These are phyloP conservation scores for Leucophenga maculata DNA, from an alignment of 2,888 invertebrate species.

Conservation along the genomic window DNA sequence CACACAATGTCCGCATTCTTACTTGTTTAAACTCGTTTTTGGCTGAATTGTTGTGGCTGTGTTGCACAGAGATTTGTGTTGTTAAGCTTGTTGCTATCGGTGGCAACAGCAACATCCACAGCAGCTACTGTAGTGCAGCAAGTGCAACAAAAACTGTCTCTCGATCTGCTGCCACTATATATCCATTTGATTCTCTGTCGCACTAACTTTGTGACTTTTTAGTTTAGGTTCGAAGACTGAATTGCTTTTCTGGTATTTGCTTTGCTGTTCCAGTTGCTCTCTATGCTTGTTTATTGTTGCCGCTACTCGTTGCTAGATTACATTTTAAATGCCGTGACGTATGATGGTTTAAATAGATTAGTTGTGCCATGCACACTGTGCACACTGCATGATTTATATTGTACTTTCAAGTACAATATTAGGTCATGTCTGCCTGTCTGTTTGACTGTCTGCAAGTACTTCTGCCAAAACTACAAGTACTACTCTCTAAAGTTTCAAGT, in stretches of 20 bases:
- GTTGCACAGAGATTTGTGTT: constrained; percentile 18
- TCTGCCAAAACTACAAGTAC: too few species aligned
- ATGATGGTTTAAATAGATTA: constrained; percentile 51
- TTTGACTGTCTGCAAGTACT: too few species aligned
- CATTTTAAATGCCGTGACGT: constrained; percentile 31
- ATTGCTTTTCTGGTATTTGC: neutral
- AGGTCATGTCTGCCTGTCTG: too few species aligned
- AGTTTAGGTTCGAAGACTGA: neutral
- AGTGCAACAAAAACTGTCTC: neutral
- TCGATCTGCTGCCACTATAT: too few species aligned
- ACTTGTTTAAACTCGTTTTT: neutral
- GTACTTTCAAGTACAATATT: neutral
- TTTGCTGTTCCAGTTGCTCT: neutral
- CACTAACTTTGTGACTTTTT: neutral
- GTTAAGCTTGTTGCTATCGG: constrained; percentile 26
- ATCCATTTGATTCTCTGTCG: too few species aligned
- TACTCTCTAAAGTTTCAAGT: too few species aligned
- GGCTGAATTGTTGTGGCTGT: constrained; percentile 37
- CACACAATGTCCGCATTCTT: too few species aligned
- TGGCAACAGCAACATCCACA: constrained; percentile 13
- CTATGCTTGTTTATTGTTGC: constrained; percentile 4
- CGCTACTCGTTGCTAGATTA: constrained; percentile 20
- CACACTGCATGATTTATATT: constrained; percentile 4
- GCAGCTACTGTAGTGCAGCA: too few species aligned
- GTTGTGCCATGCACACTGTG: constrained; percentile 31